These are phyloP conservation scores for Zeugodacus cucurbitae DNA, from an alignment of 1,140 invertebrate species.

Conservation along the genomic window DNA sequence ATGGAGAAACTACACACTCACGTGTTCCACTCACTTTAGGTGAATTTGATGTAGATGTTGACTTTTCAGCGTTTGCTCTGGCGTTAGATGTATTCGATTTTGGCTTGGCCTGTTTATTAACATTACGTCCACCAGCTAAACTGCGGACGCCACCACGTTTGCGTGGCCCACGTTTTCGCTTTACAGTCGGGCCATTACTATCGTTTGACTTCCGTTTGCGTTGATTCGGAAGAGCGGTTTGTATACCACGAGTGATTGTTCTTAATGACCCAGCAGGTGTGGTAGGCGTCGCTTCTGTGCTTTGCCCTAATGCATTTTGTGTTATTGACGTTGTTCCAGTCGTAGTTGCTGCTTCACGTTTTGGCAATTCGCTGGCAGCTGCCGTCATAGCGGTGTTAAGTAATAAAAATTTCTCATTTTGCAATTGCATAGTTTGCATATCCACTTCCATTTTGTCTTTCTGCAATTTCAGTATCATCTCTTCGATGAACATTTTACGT, in stretches of 20 bases:
- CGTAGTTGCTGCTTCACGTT: background rate
- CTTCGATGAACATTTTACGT: constrained; percentile 58
- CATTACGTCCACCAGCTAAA: background rate
- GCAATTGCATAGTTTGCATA: constrained; percentile 53
- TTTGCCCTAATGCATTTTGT: background rate
- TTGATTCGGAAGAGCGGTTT: background rate
- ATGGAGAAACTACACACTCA: background rate
- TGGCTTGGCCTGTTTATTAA: background rate
- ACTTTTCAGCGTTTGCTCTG: background rate
- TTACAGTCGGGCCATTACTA: background rate
- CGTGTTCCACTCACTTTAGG: background rate
- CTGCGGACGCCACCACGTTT: background rate
- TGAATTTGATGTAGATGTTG: background rate
- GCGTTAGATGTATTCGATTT: no score
- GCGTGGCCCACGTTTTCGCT: background rate
- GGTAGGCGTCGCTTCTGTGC: background rate
- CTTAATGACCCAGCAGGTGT: background rate
- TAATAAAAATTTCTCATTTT: constrained; percentile 58
- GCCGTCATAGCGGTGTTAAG: constrained; percentile 46
- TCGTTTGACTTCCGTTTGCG: background rate
- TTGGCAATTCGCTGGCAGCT: background rate
- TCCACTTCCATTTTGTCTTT: constrained; percentile 59
- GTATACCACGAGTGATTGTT: background rate
- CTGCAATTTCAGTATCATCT: constrained; percentile 62
- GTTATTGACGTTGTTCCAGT: background rate